These are phyloP conservation scores for Zingel zingel DNA, from an alignment of 2,113 vertebrate genomes.

Conservation along the genomic window DNA sequence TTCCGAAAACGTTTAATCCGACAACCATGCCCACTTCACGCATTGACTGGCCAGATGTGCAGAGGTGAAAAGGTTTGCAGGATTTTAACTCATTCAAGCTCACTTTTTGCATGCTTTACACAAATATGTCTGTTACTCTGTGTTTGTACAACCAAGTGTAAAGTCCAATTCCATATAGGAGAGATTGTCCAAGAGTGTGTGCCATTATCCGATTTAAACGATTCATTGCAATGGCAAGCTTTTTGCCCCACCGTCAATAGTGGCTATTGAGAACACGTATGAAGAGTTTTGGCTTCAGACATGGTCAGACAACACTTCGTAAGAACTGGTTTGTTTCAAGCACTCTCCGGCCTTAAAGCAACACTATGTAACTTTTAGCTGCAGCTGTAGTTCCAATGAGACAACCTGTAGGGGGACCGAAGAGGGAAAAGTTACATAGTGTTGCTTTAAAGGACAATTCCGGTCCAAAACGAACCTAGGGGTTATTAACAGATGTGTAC, in stretches of 20 bases:
- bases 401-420: no score
- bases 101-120: not conserved
- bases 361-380: no score
- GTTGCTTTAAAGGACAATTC: no score
- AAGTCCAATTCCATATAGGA: not conserved
- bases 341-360: not conserved
- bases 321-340: constrained; percentile 1
- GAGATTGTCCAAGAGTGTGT: not conserved
- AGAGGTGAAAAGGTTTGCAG: not conserved
- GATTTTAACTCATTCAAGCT: not conserved
- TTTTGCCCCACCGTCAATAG: not conserved
- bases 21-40: not conserved
- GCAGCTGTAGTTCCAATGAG: no score
- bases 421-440: no score
- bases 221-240: not conserved
- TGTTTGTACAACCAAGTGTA: not conserved
- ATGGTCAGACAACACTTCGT: not conserved
- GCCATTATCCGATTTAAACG: not conserved
- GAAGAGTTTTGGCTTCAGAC: not conserved
- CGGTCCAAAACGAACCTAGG: no score
- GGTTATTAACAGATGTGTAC: no score
- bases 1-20: not conserved
- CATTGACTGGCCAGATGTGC: not conserved
- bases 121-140: not conserved
- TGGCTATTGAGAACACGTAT: not conserved